Base-by-base conservation (phyloP, 2,888 invertebrate species). In the Machimus rusticus region DNA sequence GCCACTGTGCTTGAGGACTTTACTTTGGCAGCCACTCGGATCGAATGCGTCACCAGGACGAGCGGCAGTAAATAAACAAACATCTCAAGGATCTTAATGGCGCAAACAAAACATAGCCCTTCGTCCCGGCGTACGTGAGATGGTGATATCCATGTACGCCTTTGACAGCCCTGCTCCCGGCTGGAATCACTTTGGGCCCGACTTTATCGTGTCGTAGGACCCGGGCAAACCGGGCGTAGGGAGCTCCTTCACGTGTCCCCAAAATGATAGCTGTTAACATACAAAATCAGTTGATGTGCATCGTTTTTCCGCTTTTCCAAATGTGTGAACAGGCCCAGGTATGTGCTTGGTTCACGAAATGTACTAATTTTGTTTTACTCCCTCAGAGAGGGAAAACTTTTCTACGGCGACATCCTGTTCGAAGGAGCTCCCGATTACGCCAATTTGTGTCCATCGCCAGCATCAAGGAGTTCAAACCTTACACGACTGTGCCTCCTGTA, bases 41-140 rank as follows among this genome's bases (percentile, higher is more conserved):
- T 66, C 66, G 28, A 66, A 51, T 77, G 31, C 37, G 78, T 19
- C n/a, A 37, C 51, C 43, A 28, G 79, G 46, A 79, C 46, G 55
- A 51, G 23, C 51, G n/a, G 79, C 51, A 79, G 79, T 79, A 79
- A 79, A 51, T 79, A 79, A 51, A 79, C 79, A 46, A 51, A 79
- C 46, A 46, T 46, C 51, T 28, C 28, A 79, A 79, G 79, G 79
- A 79, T 28, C 28, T 79, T 79, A 79, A 79, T 79, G 51, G 46
- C 31, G 31, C 79, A 46, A 79, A 51, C 79, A 79, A 79, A 79
- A 51, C 14, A 79, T 12, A 51, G 46, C 31, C 51, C 51, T 51
- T 51, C 51, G 51, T 79, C 28, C 51, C 51, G 23, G 14, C 79
- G 46, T 46, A 31, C 46, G 43, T 46, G 43, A 14, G 9, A 12